phyloP scores from a whole-genome alignment of 2,113 vertebrate species.

The Anseranas semipalmata region DNA sequence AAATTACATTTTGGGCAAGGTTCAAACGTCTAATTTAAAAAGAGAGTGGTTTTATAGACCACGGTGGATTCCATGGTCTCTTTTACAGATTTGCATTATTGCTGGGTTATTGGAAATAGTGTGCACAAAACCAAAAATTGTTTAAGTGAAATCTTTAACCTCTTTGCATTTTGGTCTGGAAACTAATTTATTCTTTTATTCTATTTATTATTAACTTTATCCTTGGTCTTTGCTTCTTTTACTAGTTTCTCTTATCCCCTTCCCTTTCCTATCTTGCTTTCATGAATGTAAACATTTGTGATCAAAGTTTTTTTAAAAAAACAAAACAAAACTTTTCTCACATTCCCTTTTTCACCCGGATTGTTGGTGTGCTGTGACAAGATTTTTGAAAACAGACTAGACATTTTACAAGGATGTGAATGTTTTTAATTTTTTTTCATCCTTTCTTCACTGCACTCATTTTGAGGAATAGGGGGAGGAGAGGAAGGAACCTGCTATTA shows the following conservation, averaged over 20 bases:
- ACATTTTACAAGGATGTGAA: not conserved
- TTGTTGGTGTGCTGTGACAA: not conserved
- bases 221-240: not conserved
- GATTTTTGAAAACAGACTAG: not conserved
- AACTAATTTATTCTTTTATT: not conserved
- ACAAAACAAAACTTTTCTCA: not conserved
- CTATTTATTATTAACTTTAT: accelerated
- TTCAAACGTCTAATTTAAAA: not conserved
- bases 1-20: accelerated
- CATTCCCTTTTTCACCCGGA: too few relatives aligned
- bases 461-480: not conserved
- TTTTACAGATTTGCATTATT: accelerated
- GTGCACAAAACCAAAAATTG: accelerated
- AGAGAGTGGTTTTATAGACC: accelerated
- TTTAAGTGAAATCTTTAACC: too few relatives aligned
- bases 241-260: accelerated
- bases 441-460: too few relatives aligned
- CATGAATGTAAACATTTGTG: not conserved
- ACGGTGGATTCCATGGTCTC: accelerated
- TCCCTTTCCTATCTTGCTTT: not conserved
- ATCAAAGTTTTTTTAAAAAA: not conserved
- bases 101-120: accelerated
- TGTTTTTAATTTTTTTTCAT: too few relatives aligned
- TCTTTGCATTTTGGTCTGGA: not conserved
- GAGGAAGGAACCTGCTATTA: too few relatives aligned